Evolutionary conservation across 2,888 invertebrate genomes (phyloP).

Genomic region (Meta bourneti): DNA sequence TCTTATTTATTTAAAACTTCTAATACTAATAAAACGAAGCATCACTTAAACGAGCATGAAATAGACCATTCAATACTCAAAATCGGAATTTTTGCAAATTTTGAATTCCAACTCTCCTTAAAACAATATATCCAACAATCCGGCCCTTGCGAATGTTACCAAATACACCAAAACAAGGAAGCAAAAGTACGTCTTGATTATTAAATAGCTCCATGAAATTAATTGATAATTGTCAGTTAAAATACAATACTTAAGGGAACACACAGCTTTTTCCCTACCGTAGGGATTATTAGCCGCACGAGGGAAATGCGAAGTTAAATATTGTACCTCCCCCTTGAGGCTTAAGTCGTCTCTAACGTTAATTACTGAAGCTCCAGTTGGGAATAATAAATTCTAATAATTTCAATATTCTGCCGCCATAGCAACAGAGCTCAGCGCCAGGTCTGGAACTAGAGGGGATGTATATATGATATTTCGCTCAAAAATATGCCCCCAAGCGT

Average conservation of each 20-base stretch:
- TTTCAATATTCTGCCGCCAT: constrained; percentile 74
- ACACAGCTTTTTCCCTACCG: constrained; percentile 57
- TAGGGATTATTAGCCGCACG: constrained; percentile 53
- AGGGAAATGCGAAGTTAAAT: constrained; percentile 74
- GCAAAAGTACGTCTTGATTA: constrained; percentile 54
- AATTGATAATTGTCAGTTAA: constrained; percentile 72
- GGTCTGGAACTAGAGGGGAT: constrained; percentile 57
- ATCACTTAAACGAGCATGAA: too few species aligned
- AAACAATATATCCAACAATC: constrained; percentile 9
- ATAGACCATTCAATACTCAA: too few species aligned
- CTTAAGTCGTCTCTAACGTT: constrained; percentile 72
- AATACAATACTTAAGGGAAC: constrained; percentile 69
- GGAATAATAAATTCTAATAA: constrained; percentile 77
- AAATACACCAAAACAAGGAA: constrained; percentile 17
- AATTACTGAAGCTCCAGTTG: constrained; percentile 75
- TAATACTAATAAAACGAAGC: too few species aligned
- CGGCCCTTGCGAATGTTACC: neutral
- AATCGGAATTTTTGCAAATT: too few species aligned
- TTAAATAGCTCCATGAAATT: constrained; percentile 58
- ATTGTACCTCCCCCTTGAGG: constrained; percentile 75
- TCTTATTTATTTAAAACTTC: too few species aligned
- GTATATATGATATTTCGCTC: constrained; percentile 51
- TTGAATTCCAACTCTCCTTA: neutral
- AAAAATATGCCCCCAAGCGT: constrained; percentile 13
- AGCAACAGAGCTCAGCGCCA: constrained; percentile 67